Evolutionary conservation across 2,888 invertebrate genomes (phyloP).

Genomic region (Herminia tarsipennalis): DNA sequence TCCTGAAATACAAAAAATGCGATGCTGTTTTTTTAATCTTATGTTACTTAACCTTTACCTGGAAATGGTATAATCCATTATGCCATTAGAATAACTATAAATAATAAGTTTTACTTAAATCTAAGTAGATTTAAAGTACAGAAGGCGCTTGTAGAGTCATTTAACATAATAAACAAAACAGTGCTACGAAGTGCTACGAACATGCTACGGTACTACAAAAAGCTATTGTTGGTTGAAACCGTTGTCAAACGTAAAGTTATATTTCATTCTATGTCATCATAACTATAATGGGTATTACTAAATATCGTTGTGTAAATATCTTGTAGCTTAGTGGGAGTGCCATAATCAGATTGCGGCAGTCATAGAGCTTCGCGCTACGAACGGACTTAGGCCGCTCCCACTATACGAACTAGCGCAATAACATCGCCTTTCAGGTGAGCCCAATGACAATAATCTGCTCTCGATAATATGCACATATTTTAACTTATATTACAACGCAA

Average conservation of each 20-base stretch:
- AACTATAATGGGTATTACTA: slow-evolving; percentile 12
- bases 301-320: slow-evolving; percentile 42
- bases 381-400: slow-evolving; percentile 75
- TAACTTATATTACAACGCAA: too few relatives aligned
- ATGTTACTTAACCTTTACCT: background rate
- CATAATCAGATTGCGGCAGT: slow-evolving; percentile 84
- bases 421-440: slow-evolving; percentile 33
- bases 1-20: background rate
- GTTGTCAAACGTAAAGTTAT: background rate
- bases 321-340: slow-evolving; percentile 72
- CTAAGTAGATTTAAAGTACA: background rate
- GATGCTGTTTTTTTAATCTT: background rate
- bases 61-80: too few relatives aligned
- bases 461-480: too few relatives aligned
- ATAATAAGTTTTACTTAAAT: background rate
- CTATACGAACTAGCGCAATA: slow-evolving; percentile 49
- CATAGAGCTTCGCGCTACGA: slow-evolving; percentile 72
- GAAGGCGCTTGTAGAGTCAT: background rate
- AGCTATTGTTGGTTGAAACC: background rate
- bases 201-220: slow-evolving; percentile 30
- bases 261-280: background rate
- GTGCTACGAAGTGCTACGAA: slow-evolving; percentile 40
- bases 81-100: too few relatives aligned
- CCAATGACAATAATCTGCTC: slow-evolving; percentile 7
- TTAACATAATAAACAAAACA: slow-evolving; percentile 17